Evolutionary conservation across 2,113 vertebrate species (phyloP), one percentile per base, ranked within the genome.

Genomic region (Tyto alba): DNA sequence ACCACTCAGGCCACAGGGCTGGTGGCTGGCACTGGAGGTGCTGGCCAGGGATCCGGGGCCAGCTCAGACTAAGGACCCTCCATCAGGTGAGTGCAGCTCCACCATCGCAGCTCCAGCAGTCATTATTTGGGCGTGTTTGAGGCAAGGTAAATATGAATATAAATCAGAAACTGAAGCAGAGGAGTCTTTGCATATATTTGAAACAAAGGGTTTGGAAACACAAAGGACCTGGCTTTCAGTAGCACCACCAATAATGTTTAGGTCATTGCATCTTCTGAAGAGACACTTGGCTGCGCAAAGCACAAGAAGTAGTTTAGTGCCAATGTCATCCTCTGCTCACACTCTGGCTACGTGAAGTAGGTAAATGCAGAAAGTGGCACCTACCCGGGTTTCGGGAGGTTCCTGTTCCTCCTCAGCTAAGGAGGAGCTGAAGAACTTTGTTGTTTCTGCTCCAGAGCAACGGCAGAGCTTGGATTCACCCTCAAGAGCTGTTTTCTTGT

Each of bases 121-220:
- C 8, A 1, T 59, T 60, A 32, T 78, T 32, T 53, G 43, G 8
- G 29, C 5, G 2, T 2, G 8, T 41, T 53, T 47, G 45, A 5
- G 3, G 8, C 0, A 2, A 47, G 13, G 11, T 3, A 32, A 50
- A 23, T 17, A 62, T 26, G 6, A 29, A 43, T 13, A 13, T 10
- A 36, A n/a, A 41, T 21, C 38, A 71, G 47, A 55, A 74, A 38
- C 19, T 26, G 38, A 64, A 76, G 38, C 21, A 81, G 59, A 40
- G 1, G 8, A 8, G 17, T 47, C 50, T 59, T 18, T 25, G 6
- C 43, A 26, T 14, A 6, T 16, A 32, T 71, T 36, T 50, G 43
- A 60, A 38, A 29, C 11, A 16, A 27, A 57, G 18, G 48, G 5
- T 59, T 53, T 18, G 38, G 45, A 72, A 60, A 34, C 0, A 4